Evolutionary conservation across 2,797 vertebrate genomes (phyloP).

Genomic region (Hydrocynus forskahlii): DNA sequence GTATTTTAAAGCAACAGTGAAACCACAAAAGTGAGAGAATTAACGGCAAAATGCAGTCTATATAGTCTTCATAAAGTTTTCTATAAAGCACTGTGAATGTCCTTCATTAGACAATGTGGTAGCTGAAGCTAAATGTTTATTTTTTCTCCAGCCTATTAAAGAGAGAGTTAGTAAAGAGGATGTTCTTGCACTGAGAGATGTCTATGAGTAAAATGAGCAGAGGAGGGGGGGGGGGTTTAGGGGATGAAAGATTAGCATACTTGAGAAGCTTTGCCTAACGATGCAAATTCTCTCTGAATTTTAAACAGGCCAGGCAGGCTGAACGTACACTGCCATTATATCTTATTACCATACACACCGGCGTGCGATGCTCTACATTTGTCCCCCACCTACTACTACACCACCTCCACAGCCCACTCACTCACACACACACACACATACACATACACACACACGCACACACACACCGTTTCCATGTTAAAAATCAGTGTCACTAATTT

Average conservation of each 20-base stretch:
- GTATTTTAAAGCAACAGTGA: neutral
- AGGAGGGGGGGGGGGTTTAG: neutral
- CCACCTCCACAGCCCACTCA: constrained; percentile 32
- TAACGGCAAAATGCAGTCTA: neutral
- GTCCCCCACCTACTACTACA: constrained; percentile 32
- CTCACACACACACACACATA: neutral
- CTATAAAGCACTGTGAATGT: neutral
- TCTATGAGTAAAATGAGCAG: constrained; percentile 9
- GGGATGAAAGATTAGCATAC: constrained; percentile 53
- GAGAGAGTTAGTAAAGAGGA: constrained; percentile 33
- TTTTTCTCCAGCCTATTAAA: constrained; percentile 42
- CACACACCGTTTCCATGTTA: constrained; percentile 3
- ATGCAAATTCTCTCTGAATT: constrained; percentile 55
- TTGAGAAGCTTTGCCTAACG: constrained; percentile 54
- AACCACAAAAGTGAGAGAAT: neutral
- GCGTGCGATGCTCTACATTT: constrained; percentile 32
- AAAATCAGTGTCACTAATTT: constrained; percentile 22
- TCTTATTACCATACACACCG: constrained; percentile 53
- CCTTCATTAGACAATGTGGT: constrained; percentile 2
- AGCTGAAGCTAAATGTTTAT: constrained; percentile 30
- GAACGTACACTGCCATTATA: constrained; percentile 43
- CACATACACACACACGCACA: constrained; percentile 10
- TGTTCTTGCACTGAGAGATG: constrained; percentile 50
- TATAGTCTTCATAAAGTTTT: neutral
- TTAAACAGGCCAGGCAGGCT: constrained; percentile 38